These are phyloP conservation scores for Porites lobata DNA, from an alignment of 92 coral and sea anemone species.

Conservation along the genomic window DNA sequence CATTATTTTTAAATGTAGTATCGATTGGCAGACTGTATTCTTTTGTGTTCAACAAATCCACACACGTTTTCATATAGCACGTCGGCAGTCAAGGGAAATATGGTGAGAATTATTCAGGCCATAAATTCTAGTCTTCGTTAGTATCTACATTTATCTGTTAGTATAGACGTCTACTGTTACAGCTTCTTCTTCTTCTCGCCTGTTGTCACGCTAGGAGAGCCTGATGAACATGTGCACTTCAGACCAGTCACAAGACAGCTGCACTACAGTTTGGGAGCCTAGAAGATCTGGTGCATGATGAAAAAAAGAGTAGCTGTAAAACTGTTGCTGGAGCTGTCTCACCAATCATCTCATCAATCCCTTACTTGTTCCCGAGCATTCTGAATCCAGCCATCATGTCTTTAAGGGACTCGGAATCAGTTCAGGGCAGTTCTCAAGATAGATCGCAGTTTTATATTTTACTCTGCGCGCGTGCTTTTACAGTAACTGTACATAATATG, in stretches of 20 bases:
- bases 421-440: constrained; percentile 45
- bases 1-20: too few relatives aligned
- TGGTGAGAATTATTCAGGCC: background rate
- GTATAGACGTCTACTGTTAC: background rate
- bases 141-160: background rate
- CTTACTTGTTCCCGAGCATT: constrained; percentile 41
- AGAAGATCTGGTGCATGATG: constrained; percentile 40
- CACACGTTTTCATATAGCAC: constrained; percentile 29
- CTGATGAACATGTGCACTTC: constrained; percentile 52
- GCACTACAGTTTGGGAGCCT: constrained; percentile 30
- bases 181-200: constrained; percentile 18
- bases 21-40: background rate
- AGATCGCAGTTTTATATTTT: constrained; percentile 60
- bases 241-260: constrained; percentile 60
- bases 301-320: constrained; percentile 45
- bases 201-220: constrained; percentile 46
- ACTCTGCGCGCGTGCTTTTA: constrained; percentile 26
- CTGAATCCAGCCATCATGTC: constrained; percentile 65
- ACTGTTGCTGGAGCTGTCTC: background rate
- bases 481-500: constrained; percentile 18
- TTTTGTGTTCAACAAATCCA: constrained; percentile 6
- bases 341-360: constrained; percentile 61
- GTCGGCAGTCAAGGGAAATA: background rate
- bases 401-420: constrained; percentile 36
- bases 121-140: background rate